Evolutionary conservation across 2,888 invertebrate genomes (phyloP), one percentile per base, ranked within the genome.

Genomic region (Leptopilina myrica): DNA sequence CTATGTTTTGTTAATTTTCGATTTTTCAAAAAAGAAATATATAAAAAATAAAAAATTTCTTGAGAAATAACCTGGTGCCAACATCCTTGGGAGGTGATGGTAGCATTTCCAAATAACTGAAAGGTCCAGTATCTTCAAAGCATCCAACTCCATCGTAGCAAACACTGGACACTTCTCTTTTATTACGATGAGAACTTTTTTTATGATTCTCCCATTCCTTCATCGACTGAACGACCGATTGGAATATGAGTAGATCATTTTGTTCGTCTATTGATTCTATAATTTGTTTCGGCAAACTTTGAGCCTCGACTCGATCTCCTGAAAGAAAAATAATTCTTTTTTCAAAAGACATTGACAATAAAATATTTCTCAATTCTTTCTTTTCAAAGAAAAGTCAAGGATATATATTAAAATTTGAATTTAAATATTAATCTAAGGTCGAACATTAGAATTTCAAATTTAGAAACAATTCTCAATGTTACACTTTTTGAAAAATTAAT

Each of bases 61-160:
- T 75, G 15, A 20, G n/a, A 15, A 64, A 20, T 49, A 96, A 97
- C 92, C 95, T 95, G 0, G 98, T 98, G 85, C 95, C 95, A 83
- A 98, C 96, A 88, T 97, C 97, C 90, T 96, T 96, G 0, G 97
- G 97, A 26, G 96, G 93, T 76, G 96, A 95, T 4, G 98, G 98
- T 80, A 98, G 92, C 93, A 97, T 97, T 92, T 98, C 98, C 91
- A 98, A 92, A 90, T 98, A 98, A 77, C 97, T 96, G 90, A 97
- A 97, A 0, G 97, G 96, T 0, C 98, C 98, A 5, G 96, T 95
- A 88, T 97, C 97, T 88, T 97, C 96, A 92, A 98, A 98, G 89
- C 98, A 98, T 9, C 98, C 98, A 77, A 98, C 94, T 82, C 97
- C 96, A 26, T 95, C 95, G 90, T 98, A 98, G 90, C 98, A 98